Evolutionary conservation across 2,113 vertebrate species (phyloP).

Genomic region (Chascanopsetta lugubris): DNA sequence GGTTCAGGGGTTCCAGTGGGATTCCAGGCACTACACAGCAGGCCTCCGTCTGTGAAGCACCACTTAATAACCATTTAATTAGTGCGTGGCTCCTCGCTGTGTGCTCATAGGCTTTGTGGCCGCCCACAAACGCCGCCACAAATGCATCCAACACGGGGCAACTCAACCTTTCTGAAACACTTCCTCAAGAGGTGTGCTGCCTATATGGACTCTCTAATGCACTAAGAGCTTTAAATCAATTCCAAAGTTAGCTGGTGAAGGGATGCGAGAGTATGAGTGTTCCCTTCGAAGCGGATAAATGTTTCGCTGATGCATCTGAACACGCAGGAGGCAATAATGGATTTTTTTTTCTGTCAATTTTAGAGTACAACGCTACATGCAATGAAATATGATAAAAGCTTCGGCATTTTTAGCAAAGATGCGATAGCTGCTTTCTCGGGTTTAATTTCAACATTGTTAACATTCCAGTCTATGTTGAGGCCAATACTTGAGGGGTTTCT

Average conservation of each 20-base stretch:
- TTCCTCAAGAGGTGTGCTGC: neutral
- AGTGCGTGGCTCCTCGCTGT: conserved; percentile 24
- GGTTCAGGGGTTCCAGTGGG: neutral
- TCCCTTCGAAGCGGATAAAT: neutral
- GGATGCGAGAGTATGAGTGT: conserved; percentile 1
- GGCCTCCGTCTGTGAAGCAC: conserved; percentile 13
- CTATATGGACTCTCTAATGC: conserved; percentile 1
- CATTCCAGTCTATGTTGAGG: conserved; percentile 25
- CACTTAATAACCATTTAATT: conserved; percentile 36
- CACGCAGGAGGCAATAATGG: conserved; percentile 8
- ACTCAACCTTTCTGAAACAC: conserved; percentile 17
- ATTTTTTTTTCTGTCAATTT: neutral
- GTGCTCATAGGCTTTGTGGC: neutral
- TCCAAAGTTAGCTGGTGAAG: conserved; percentile 12
- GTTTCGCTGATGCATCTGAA: conserved; percentile 14
- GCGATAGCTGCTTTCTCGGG: neutral
- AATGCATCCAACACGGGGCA: neutral
- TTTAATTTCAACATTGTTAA: conserved; percentile 18
- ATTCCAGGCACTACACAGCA: neutral
- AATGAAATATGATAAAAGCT: neutral
- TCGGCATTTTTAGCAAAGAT: neutral
- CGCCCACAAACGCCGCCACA: neutral
- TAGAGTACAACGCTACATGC: neutral
- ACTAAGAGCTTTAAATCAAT: conserved; percentile 24
- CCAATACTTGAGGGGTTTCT: neutral